phyloP scores from a whole-genome alignment of 2,113 vertebrate genomes.

The Cinclus mexicanus region DNA sequence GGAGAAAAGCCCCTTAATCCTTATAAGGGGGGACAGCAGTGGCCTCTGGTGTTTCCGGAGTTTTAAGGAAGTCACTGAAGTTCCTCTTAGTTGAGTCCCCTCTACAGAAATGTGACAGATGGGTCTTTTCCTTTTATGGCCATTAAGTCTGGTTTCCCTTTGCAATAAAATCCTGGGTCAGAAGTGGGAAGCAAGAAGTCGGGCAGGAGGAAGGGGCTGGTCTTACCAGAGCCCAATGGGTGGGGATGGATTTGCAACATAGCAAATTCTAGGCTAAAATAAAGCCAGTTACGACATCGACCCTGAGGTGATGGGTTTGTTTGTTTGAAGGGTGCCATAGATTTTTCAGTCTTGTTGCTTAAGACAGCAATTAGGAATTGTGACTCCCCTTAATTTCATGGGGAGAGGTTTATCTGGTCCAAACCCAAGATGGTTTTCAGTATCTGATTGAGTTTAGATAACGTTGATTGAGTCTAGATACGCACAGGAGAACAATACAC shows the following conservation, averaged over 20 bases:
- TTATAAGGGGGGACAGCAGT: fast-evolving
- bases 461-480: not conserved
- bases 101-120: slow-evolving; percentile 56
- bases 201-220: not conserved
- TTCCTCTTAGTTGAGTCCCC: slow-evolving; percentile 23
- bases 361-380: not conserved
- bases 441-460: not conserved
- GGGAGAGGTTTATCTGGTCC: not conserved
- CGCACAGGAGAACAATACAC: not conserved
- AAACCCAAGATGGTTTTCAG: not conserved
- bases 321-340: not conserved
- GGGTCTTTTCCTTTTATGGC: slow-evolving; percentile 78
- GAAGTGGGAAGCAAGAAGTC: slow-evolving; percentile 31
- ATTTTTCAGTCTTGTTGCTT: not conserved
- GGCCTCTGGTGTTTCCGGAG: not conserved
- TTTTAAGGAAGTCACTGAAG: slow-evolving; percentile 38
- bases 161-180: slow-evolving; percentile 38
- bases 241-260: not conserved
- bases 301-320: not conserved
- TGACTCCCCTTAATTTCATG: not conserved
- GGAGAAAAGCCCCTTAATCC: slow-evolving; percentile 10
- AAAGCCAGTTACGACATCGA: not conserved
- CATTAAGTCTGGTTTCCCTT: slow-evolving; percentile 37
- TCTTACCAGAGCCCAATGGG: not conserved
- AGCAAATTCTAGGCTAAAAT: slow-evolving; percentile 1